Base-by-base conservation (phyloP, 2,113 vertebrate species). In the Choloepus hoffmanni region DNA sequence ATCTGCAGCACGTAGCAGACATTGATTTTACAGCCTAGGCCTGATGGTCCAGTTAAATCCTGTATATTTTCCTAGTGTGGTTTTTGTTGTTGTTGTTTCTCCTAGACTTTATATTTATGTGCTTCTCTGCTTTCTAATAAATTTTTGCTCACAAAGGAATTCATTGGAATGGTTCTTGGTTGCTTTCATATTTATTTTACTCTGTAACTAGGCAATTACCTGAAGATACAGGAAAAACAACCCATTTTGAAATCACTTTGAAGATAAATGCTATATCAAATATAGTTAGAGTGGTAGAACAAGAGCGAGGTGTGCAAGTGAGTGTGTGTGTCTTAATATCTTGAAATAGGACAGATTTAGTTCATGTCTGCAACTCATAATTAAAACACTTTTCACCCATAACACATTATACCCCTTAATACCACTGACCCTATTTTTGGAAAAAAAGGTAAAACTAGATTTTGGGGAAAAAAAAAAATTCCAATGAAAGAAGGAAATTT, bases 111-210 rank as follows among this genome's bases (percentile, higher is more conserved):
- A 55, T 63, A 67, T 78, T 84, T 78, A 90, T 10, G 67, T 92
- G 45, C 16, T 82, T 73, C 60, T 68, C 43, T 87, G 30, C 0
- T 92, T 92, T 81, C n/a, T 40, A 96, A 96, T 97, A 95, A 97
- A 97, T 18, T 73, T 95, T 73, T 81, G 24, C 63, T 50, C n/a
- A 73, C 0, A 1, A 67, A 95, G 92, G 30, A 90, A 85, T 78
- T 77, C 18, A 84, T 45, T 60, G 43, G 12, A 14, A 3, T 78
- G 48, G 19, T 72, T 60, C 40, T 33, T 33, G 84, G 4, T 63
- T 90, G 40, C 55, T 70, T 92, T 87, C 16, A 81, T 62, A 67
- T 68, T 53, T 3, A 81, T 55, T 82, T 68, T 76, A 58, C 24
- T 89, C 14, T 50, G 5, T 84, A 77, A 92, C 1, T 28, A 83